phyloP scores from a whole-genome alignment of 2,113 vertebrate species.

The Clarias gariepinus region DNA sequence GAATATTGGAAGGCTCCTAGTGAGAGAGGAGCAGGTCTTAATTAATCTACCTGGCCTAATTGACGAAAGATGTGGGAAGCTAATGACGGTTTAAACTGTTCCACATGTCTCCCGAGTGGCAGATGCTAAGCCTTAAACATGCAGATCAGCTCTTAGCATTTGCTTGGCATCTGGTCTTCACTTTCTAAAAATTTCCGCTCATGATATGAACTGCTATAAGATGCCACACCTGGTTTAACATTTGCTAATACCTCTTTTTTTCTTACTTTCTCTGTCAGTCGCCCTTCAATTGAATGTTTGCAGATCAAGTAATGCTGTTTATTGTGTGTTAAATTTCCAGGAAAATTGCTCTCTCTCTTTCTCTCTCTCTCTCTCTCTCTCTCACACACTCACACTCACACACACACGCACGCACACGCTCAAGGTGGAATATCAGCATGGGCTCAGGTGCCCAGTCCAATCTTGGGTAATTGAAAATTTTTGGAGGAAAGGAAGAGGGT shows the following conservation, averaged over 20 bases:
- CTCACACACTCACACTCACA: background rate
- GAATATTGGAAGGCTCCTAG: conserved; percentile 1
- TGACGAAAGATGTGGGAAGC: conserved; percentile 24
- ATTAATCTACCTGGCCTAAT: conserved; percentile 30
- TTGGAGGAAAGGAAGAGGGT: conserved; percentile 46
- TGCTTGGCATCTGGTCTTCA: conserved; percentile 63
- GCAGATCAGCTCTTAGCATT: conserved; percentile 64
- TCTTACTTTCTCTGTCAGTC: background rate
- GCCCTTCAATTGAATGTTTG: conserved; percentile 23
- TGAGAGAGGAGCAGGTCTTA: conserved; percentile 1
- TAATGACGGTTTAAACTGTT: conserved; percentile 34
- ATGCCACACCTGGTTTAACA: conserved; percentile 51
- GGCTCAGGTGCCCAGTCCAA: conserved; percentile 54
- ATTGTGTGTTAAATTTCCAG: background rate
- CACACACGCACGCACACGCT: conserved; percentile 42
- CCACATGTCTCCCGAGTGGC: conserved; percentile 29
- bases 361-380: background rate
- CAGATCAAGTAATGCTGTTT: conserved; percentile 15
- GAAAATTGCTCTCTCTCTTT: background rate
- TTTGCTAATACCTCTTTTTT: conserved; percentile 26
- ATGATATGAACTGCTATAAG: conserved; percentile 57
- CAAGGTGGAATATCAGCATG: conserved; percentile 36
- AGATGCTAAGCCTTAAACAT: conserved; percentile 30
- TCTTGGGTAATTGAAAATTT: conserved; percentile 59
- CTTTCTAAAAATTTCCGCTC: conserved; percentile 50